Evolutionary conservation across 2,113 vertebrate species (phyloP), one percentile per base, ranked within the genome.

Genomic region (Zootoca vivipara): DNA sequence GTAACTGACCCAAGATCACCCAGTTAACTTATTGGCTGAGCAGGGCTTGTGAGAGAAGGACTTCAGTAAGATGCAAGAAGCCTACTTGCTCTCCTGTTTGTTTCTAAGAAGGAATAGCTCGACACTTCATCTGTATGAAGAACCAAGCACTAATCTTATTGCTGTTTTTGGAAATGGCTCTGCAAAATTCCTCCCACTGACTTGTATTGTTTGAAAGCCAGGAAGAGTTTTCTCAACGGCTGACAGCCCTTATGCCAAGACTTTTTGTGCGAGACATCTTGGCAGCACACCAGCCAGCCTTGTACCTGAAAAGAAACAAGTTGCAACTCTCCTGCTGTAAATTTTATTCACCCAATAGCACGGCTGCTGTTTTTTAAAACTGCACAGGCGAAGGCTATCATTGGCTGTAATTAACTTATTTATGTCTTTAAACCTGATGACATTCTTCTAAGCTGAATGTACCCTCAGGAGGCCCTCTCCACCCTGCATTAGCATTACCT

Each of bases 391-490:
- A 90, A 69, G 85, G 79, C 0, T 0, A 2, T 58, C 78, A 89
- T 90, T 93, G 0, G 0, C 2, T 93, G 92, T 94, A 92, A 64
- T 91, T 72, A 92, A 94, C 91, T 92, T 94, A 92, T 94, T 95
- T 94, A 81, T 94, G 92, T 89, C 89, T 90, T 93, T 92, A 94
- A 72, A 91, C 65, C 92, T 93, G 87, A 93, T 93, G 90, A 89
- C 90, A 93, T 78, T 70, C 89, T 82, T 89, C 89, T 90, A 78
- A 77, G 91, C 24, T 62, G 58, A 62, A 93, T 94, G 87, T 93
- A 90, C 92, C 95, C 92, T 95, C 87, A 91, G 93, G 95, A 95
- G 62, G 87, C 93, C 75, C 67, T 86, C 93, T 93, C 95, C 92
- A 94, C 93, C 95, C 95, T 94, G 56, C 87, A 87, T 88, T 93